Percentiles rank a stretch among this genome's conserved stretches.
These are phyloP conservation scores for Phyllotis vaccarum DNA, from an alignment of 2,797 vertebrate species.

Conservation along the genomic window DNA sequence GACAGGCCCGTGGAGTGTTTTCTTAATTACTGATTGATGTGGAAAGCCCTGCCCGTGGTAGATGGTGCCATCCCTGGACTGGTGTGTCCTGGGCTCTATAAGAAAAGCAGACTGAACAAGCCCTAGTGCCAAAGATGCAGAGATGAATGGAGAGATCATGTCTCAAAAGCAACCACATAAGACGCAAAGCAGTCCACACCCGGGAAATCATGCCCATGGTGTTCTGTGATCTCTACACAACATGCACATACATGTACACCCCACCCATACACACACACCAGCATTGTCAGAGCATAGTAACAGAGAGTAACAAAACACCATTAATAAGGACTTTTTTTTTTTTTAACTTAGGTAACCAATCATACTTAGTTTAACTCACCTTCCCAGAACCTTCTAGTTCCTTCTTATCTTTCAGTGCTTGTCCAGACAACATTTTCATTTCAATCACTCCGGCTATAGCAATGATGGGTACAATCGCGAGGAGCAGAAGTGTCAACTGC, in stretches of 20 bases:
- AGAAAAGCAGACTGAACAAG: background rate
- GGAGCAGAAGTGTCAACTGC: constrained; percentile 95
- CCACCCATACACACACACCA: background rate
- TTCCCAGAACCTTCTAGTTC: constrained; percentile 96
- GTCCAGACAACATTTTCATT: constrained; percentile 93
- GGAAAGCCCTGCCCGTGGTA: background rate
- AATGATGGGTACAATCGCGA: constrained; percentile 94
- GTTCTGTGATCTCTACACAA: background rate
- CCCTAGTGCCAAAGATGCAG: background rate
- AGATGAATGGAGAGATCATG: background rate
- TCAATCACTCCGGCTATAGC: constrained; percentile 92
- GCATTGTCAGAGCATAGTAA: background rate
- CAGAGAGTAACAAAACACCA: background rate
- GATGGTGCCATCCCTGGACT: background rate
- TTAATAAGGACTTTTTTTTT: background rate
- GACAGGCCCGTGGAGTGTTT: background rate
- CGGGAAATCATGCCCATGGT: background rate
- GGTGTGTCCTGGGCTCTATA: background rate
- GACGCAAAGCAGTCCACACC: background rate
- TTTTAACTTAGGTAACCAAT: background rate
- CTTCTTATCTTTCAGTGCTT: constrained; percentile 94
- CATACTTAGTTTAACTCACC: constrained; percentile 85
- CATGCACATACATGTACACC: background rate
- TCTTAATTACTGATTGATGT: background rate
- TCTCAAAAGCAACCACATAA: background rate